Conservation (phyloP, 2,797 vertebrate species). For the Mionectes olivaceus region DNA sequence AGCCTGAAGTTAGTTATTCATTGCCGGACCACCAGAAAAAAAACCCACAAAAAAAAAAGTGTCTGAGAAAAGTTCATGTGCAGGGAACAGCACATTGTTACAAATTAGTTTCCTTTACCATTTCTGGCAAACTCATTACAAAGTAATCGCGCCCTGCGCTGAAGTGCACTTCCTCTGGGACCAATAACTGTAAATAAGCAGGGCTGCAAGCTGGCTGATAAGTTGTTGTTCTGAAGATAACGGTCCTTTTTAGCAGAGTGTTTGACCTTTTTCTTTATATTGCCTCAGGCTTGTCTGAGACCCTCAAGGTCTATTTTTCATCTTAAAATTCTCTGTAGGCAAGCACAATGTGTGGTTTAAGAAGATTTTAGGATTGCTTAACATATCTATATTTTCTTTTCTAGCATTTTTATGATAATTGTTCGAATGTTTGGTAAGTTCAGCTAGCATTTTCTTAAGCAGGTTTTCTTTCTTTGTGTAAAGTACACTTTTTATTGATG, state of each 20-base stretch:
- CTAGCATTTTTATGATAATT: constrained; percentile 67
- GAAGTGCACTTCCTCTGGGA: constrained; percentile 89
- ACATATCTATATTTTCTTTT: constrained; percentile 68
- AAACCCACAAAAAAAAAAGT: constrained; percentile 24
- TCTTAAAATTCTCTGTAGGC: constrained; percentile 85
- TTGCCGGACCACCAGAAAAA: background rate
- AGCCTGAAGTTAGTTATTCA: constrained; percentile 68
- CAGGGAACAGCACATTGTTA: constrained; percentile 76
- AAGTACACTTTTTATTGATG: constrained; percentile 69
- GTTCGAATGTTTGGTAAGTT: constrained; percentile 59
- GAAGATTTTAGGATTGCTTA: constrained; percentile 77
- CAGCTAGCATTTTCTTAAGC: constrained; percentile 64
- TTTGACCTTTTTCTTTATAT: constrained; percentile 92
- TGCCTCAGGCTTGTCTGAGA: constrained; percentile 89
- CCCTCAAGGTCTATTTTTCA: constrained; percentile 88
- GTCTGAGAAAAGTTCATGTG: constrained; percentile 67
- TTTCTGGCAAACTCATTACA: constrained; percentile 90
- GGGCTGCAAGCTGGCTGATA: constrained; percentile 88
- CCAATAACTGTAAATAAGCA: constrained; percentile 95
- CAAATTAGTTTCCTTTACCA: constrained; percentile 80
- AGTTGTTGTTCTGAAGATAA: constrained; percentile 91
- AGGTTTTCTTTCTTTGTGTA: constrained; percentile 67
- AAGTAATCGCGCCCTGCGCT: constrained; percentile 86
- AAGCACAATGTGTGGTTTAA: constrained; percentile 75
- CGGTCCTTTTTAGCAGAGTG: constrained; percentile 87